Conservation (phyloP, 2,888 invertebrate species). For the Neoitamus cyanurus region DNA sequence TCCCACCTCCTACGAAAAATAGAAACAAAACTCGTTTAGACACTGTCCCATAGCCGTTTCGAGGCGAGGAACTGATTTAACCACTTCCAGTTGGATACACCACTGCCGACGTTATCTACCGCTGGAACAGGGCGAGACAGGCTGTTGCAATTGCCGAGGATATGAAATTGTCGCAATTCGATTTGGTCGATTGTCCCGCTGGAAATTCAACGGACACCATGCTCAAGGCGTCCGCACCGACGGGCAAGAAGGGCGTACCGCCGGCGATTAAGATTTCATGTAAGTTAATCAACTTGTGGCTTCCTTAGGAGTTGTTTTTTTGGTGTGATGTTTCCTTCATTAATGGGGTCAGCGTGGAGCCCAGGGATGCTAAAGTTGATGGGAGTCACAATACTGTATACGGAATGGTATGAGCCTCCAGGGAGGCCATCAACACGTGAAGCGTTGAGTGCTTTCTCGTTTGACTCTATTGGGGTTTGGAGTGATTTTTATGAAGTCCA, state of each 20-base stretch:
- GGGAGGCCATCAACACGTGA: background rate
- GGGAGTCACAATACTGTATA: background rate
- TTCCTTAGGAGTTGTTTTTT: background rate
- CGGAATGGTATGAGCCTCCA: background rate
- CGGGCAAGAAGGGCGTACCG: background rate
- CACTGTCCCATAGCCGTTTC: constrained; percentile 48
- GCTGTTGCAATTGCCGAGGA: constrained; percentile 80
- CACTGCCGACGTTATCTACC: constrained; percentile 77
- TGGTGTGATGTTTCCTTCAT: background rate
- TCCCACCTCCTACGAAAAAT: background rate
- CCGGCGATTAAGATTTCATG: constrained; percentile 43
- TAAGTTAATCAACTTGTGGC: constrained; percentile 47
- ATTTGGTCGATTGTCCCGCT: constrained; percentile 79
- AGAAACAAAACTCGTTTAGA: background rate
- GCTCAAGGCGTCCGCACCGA: constrained; percentile 60
- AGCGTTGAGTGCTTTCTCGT: background rate
- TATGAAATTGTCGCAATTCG: constrained; percentile 87
- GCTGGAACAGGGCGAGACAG: constrained; percentile 77
- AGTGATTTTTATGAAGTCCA: background rate
- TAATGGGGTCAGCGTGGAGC: background rate
- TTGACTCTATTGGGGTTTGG: background rate
- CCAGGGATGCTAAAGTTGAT: background rate
- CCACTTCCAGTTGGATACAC: constrained; percentile 76
- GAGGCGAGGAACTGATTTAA: constrained; percentile 17
- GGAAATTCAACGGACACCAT: constrained; percentile 73